A percentile compares a stretch with the other conserved stretches of the same genome.
These are phyloP conservation scores for Rhabdornis inornatus DNA, from an alignment of 2,113 vertebrate genomes.

Conservation along the genomic window DNA sequence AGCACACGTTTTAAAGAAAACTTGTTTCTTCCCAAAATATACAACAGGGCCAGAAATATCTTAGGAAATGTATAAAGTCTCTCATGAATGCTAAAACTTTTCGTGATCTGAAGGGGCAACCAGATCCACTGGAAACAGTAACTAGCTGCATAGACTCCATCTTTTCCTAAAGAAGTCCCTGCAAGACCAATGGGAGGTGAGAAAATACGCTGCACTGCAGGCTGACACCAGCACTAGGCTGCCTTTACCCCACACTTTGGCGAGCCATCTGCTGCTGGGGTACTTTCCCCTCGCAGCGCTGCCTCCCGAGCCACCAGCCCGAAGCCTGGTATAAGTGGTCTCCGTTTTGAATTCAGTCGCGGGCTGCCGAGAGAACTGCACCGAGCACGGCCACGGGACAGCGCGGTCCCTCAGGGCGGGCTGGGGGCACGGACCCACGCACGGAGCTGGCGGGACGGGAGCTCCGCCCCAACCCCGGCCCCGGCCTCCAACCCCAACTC, in stretches of 20 bases:
- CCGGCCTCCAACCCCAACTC: accelerated
- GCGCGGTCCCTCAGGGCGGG: accelerated
- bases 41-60: neutral
- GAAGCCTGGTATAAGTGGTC: accelerated
- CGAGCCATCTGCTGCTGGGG: too few relatives aligned
- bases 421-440: accelerated
- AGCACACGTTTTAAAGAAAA: neutral
- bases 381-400: accelerated
- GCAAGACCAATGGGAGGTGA: too few relatives aligned
- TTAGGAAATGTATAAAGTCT: neutral
- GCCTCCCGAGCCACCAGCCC: neutral
- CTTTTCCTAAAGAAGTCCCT: neutral
- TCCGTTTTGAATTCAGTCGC: neutral
- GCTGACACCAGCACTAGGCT: too few relatives aligned
- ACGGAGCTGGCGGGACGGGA: accelerated
- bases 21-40: neutral
- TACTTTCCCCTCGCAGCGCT: neutral
- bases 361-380: neutral
- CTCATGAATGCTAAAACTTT: neutral
- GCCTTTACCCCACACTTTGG: too few relatives aligned
- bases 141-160: accelerated
- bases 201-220: neutral
- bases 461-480: accelerated
- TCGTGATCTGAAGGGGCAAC: neutral
- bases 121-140: neutral